Evolutionary conservation across 2,888 invertebrate genomes (phyloP), one percentile per base, ranked within the genome.

Genomic region (Herminia tarsipennalis): DNA sequence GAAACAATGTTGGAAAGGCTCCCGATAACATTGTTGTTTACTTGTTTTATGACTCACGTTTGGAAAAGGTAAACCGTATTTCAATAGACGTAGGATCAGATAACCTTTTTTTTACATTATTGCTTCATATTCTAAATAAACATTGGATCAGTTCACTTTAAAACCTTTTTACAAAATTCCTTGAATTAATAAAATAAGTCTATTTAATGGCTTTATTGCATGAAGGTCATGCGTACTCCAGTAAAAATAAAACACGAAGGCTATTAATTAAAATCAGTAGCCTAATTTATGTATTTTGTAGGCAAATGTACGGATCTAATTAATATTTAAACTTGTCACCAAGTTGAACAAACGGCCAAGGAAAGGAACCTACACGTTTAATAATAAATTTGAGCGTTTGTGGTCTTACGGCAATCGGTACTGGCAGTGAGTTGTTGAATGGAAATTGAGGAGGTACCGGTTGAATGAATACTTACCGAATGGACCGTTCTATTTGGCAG

Each of bases 241-340:
- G 10, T 9, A 25, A 10, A 25, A 9, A 43, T 43, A 5, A 25
- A 25, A 48, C 40, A 6, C 12, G 21, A 9, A 12, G 3, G 20
- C 8, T 20, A 29, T 39, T 39, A 58, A 44, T 27, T 41, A 41
- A 41, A 34, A 34, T 34, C 29, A 33, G 21, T 12, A 10, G 14
- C 17, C 18, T 16, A 17, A 16, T 29, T 33, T 4, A 36, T 48
- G 10, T 42, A 40, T 45, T 43, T 55, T 46, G 37, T 5, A 36
- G 1, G 14, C 39, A 22, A 39, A 39, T 37, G 42, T 41, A 33
- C 28, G 41, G 38, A 27, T 16, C 28, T 49, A 39, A 56, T 59
- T 53, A 63, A 53, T 63, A 57, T 60, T 64, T 64, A 57, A 63
- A 48, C 35, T 38, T 54, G 48, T 64, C 48, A 47, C 41, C 37